Conservation (phyloP, 2,888 invertebrate species). For the Auanema sp. region DNA sequence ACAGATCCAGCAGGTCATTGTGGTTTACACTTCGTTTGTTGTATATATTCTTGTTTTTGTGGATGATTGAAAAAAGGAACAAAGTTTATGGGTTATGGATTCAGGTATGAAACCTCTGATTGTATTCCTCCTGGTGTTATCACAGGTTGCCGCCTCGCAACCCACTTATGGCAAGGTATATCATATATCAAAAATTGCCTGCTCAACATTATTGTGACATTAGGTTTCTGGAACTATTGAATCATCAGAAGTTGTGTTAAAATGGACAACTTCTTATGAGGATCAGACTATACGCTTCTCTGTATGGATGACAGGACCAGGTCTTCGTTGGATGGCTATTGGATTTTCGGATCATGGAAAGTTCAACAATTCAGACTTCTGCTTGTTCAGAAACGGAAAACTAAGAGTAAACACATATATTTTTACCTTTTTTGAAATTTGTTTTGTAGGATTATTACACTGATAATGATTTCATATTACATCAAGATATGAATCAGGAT, state of each 20-base stretch:
- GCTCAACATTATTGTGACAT: no score
- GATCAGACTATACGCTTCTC: conserved; percentile 28
- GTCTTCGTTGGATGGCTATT: conserved; percentile 40
- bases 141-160: no score
- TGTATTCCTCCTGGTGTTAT: no score
- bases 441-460: conserved; percentile 38
- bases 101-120: no score
- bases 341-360: conserved; percentile 62
- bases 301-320: conserved; percentile 25
- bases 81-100: no score
- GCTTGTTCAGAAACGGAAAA: conserved; percentile 28
- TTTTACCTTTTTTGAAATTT: neutral
- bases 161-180: no score
- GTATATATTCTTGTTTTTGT: no score
- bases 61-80: no score
- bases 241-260: conserved; percentile 12
- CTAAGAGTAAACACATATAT: conserved; percentile 9
- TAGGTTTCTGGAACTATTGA: conserved; percentile 8
- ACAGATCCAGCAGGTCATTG: no score
- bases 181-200: no score
- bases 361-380: conserved; percentile 50
- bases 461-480: conserved; percentile 30
- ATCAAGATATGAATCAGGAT: conserved; percentile 52
- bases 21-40: no score
- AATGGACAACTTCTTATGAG: conserved; percentile 34